phyloP scores from a whole-genome alignment of 2,797 vertebrate species.

The Dendrocincla fuliginosa region DNA sequence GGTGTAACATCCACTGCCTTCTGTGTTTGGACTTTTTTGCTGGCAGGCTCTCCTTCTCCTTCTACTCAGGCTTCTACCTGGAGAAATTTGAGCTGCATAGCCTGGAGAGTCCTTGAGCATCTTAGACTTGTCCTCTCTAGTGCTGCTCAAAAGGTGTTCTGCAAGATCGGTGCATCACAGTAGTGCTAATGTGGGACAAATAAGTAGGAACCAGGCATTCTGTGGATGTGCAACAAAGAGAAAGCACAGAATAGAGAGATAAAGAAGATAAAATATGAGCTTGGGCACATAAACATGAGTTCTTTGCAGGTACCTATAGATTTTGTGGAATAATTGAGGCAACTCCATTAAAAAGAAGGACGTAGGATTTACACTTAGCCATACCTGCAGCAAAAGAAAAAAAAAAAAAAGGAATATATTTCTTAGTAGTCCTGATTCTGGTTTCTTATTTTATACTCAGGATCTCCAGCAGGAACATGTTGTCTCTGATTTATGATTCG shows the following conservation, averaged over 20 bases:
- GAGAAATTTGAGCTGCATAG: not conserved
- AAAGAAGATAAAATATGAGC: not conserved
- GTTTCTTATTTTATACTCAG: not conserved
- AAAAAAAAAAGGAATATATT: not conserved
- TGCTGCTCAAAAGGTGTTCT: not conserved
- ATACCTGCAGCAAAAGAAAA: not conserved
- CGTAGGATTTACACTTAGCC: not conserved
- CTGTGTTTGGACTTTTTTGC: not conserved
- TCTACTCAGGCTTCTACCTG: not conserved
- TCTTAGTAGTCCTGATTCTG: not conserved
- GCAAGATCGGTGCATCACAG: not conserved
- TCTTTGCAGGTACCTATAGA: not conserved
- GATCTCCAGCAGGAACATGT: not conserved
- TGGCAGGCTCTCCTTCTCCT: not conserved
- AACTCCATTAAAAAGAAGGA: not conserved
- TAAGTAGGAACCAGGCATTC: not conserved
- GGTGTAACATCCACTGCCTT: not conserved
- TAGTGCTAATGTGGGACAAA: not conserved
- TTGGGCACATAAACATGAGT: not conserved
- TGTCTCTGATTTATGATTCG: conserved; percentile 24
- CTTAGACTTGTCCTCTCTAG: not conserved
- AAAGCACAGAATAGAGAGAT: not conserved
- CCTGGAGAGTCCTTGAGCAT: not conserved
- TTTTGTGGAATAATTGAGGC: not conserved
- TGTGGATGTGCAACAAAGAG: not conserved